Percentiles rank a stretch among this genome's conserved stretches.
These are phyloP conservation scores for Rhodophaea formosa DNA, from an alignment of 2,888 invertebrate genomes.

Conservation along the genomic window DNA sequence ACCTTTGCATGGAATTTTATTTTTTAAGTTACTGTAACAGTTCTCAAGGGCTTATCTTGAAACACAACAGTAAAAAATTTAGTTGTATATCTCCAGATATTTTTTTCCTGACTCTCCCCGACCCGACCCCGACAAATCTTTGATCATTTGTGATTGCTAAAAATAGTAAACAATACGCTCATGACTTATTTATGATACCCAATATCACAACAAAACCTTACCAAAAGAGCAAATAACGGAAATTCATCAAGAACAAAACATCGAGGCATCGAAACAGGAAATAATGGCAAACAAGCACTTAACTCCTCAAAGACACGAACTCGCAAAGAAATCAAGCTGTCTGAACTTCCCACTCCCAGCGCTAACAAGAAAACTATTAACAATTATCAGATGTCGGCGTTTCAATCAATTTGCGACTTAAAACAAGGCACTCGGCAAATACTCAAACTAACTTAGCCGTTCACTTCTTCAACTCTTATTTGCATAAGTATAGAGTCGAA, in stretches of 20 bases:
- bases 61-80: too few species aligned
- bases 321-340: slow-evolving; percentile 57
- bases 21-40: too few species aligned
- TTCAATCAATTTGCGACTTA: slow-evolving; percentile 73
- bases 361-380: slow-evolving; percentile 76
- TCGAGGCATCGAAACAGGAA: slow-evolving; percentile 26
- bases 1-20: too few species aligned
- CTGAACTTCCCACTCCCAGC: slow-evolving; percentile 55
- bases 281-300: slow-evolving; percentile 48
- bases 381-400: slow-evolving; percentile 71
- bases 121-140: neutral
- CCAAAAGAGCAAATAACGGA: slow-evolving; percentile 2
- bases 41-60: too few species aligned
- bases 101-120: too few species aligned
- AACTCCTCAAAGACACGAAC: slow-evolving; percentile 41
- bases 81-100: too few species aligned
- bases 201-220: neutral
- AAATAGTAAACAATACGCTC: neutral
- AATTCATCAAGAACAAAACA: slow-evolving; percentile 17
- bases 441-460: slow-evolving; percentile 33
- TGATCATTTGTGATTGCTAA: neutral
- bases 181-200: slow-evolving; percentile 9
- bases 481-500: slow-evolving; percentile 22
- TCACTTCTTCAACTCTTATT: slow-evolving; percentile 24
- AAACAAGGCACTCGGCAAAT: slow-evolving; percentile 57